Evolutionary conservation across 2,113 vertebrate genomes (phyloP), one percentile per base, ranked within the genome.

Genomic region (Ifrita kowaldi): DNA sequence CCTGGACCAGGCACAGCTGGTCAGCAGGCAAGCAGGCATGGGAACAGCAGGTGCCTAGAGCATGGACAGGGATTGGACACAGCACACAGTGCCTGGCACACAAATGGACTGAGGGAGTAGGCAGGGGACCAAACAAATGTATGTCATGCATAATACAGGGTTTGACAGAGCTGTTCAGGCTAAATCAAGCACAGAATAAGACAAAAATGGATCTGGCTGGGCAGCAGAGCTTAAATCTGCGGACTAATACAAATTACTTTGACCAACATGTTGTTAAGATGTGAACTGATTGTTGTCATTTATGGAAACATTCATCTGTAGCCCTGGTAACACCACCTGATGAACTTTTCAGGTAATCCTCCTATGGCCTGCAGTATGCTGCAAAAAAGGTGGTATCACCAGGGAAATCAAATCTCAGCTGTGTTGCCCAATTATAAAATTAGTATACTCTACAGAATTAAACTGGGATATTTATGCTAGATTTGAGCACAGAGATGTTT

Each of bases 11-110:
- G 76, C 87, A 49, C 87, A 89, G 90, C 65, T 89, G 88, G 26
- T 57, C 77, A 89, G 69, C 77, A 70, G 42, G 37, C 37, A 65
- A 22, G 42, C 1, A 3, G 64, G 56, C 47, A 46, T 3, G 42
- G 5, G 32, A 33, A 28, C 60, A 91, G 84, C 77, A 82, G 62
- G 22, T 16, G 63, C 37, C 15, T 0, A 2, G 22, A n/a, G 80
- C 50, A 19, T 0, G 13, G 3, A 23, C 6, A 2, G 82, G 23
- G 42, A 27, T 1, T 13, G 28, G 47, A 8, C 3, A 1, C 28
- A 18, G 62, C 64, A 55, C 21, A 35, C 64, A 49, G 68, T 7
- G 80, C 67, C 81, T 52, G 64, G 27, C 7, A 3, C 73, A 52
- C 27, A 56, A 52, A 39, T 6, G 69, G 35, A 44, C 21, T 1